Evolutionary conservation across 2,888 invertebrate species (phyloP).

Genomic region (Blastobasis adustella): DNA sequence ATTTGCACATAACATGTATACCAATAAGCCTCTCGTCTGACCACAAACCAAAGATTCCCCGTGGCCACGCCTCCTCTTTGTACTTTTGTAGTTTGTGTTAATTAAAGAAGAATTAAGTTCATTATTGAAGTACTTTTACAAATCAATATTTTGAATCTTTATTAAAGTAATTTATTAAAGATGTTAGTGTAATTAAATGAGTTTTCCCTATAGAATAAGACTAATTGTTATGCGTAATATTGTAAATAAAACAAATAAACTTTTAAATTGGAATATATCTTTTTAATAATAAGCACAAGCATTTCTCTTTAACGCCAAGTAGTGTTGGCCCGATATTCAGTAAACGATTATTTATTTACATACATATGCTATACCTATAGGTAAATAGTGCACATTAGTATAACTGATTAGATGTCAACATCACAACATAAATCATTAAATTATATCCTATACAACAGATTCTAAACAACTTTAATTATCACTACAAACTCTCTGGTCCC

Average conservation of each 20-base stretch:
- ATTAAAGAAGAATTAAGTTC: no score
- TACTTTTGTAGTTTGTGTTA: no score
- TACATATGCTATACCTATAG: slow-evolving; percentile 32
- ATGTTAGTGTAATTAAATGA: no score
- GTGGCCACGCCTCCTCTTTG: no score
- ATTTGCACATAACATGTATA: no score
- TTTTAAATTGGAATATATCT: slow-evolving; percentile 51
- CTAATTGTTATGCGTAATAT: background rate
- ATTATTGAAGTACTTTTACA: no score
- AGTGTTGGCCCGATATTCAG: background rate
- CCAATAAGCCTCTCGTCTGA: no score
- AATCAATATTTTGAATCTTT: no score
- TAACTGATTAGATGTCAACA: slow-evolving; percentile 51
- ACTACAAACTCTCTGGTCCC: slow-evolving; percentile 55
- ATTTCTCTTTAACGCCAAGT: slow-evolving; percentile 14
- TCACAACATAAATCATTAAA: slow-evolving; percentile 44
- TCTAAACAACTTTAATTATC: slow-evolving; percentile 30
- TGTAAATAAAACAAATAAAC: slow-evolving; percentile 20
- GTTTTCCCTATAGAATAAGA: background rate
- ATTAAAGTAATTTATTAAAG: no score
- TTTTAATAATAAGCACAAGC: slow-evolving; percentile 66
- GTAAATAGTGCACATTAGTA: slow-evolving; percentile 46
- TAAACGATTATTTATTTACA: slow-evolving; percentile 22
- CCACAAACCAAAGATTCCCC: no score
- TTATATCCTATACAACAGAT: slow-evolving; percentile 32